Conservation (phyloP, 2,113 vertebrate genomes). For the Porphyrio hochstetteri region DNA sequence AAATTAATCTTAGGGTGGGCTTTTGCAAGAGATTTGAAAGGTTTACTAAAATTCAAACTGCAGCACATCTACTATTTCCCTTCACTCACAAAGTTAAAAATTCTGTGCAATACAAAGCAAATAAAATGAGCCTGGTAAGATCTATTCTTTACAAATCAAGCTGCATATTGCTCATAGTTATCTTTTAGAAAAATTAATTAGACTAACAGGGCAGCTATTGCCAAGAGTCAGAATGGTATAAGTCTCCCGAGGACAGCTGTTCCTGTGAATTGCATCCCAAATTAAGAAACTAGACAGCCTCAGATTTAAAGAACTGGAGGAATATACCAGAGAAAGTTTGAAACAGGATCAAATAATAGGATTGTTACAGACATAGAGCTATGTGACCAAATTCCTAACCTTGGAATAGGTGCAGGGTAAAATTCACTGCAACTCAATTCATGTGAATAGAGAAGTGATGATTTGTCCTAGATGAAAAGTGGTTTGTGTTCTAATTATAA, state of each 20-base stretch:
- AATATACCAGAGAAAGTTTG: not conserved
- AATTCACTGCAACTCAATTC: not conserved
- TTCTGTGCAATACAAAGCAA: not conserved
- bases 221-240: conserved; percentile 1
- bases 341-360: not conserved
- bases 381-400: not conserved
- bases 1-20: conserved; percentile 33
- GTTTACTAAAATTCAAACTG: conserved; percentile 1
- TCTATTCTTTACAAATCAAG: conserved; percentile 45
- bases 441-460: not conserved
- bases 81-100: conserved; percentile 14
- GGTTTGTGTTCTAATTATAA: not conserved
- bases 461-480: not conserved
- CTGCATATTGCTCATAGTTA: conserved; percentile 14
- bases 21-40: conserved; percentile 35
- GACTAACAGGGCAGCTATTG: conserved; percentile 27
- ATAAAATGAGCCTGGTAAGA: not conserved
- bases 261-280: conserved; percentile 25
- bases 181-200: conserved; percentile 59
- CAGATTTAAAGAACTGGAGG: not conserved
- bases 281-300: not conserved
- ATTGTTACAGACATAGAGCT: not conserved
- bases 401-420: not conserved
- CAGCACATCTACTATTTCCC: not conserved
- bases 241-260: not conserved